Percentiles rank a stretch among this genome's conserved stretches.
Conservation (phyloP, 2,113 vertebrate genomes). For the Philantomba maxwellii region DNA sequence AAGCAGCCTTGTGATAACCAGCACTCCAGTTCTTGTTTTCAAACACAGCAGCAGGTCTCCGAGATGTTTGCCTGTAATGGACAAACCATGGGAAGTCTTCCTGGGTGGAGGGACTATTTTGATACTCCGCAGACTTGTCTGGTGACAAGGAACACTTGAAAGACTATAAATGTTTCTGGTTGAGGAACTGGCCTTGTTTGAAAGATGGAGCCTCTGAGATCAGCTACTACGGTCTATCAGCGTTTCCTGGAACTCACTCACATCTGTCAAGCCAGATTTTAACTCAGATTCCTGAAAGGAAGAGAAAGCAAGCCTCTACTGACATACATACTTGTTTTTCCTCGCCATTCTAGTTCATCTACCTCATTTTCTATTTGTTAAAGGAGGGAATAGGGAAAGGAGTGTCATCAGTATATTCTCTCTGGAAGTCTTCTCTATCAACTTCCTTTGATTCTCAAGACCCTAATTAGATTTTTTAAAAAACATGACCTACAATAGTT, state of each 20-base stretch:
- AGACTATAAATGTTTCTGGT: not conserved
- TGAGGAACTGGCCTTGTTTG: not conserved
- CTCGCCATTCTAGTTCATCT: not conserved
- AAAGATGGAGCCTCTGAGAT: not conserved
- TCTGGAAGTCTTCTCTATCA: not conserved
- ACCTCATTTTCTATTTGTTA: not conserved
- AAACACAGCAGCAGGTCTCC: not conserved
- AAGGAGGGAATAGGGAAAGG: not conserved
- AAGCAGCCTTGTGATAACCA: not conserved
- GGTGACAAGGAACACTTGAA: not conserved
- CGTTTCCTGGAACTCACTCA: not conserved
- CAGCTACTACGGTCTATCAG: not conserved
- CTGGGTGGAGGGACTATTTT: not conserved
- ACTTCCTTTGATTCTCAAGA: not conserved
- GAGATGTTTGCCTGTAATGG: not conserved
- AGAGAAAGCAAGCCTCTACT: not conserved
- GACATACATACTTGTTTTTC: not conserved
- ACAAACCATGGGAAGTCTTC: not conserved
- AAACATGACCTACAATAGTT: not conserved
- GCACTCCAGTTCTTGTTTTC: not conserved
- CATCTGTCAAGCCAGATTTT: not conserved
- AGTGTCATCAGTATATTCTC: not conserved
- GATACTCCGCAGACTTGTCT: not conserved
- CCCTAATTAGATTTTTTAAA: not conserved
- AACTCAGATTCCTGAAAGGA: not conserved